phyloP scores from a whole-genome alignment of 1,140 invertebrate genomes.

The Lordiphosa clarofinis region DNA sequence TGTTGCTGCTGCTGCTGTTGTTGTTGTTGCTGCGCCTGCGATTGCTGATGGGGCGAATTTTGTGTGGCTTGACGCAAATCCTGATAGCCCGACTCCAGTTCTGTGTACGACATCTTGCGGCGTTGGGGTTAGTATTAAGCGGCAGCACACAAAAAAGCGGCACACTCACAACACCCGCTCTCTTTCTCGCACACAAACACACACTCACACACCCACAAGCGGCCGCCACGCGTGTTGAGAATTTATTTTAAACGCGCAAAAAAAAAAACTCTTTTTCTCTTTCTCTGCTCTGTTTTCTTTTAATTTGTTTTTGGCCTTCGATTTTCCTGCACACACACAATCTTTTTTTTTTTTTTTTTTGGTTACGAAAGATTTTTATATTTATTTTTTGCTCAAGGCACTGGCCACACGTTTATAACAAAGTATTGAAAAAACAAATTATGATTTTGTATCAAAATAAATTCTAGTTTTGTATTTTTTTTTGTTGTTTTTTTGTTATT shows the following conservation, averaged over 20 bases:
- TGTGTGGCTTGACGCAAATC: constrained; percentile 84
- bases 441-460: constrained; percentile 1
- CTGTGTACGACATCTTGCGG: constrained; percentile 89
- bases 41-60: constrained; percentile 27
- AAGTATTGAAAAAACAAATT: not conserved
- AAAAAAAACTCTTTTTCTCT: constrained; percentile 11
- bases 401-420: too few relatives aligned
- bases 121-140: constrained; percentile 20
- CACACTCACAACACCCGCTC: constrained; percentile 5
- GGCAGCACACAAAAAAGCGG: not conserved
- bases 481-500: constrained; percentile 9
- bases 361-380: constrained; percentile 16
- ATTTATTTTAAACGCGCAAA: constrained; percentile 10
- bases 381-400: constrained; percentile 1
- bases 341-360: constrained; percentile 8
- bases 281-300: constrained; percentile 3
- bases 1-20: constrained; percentile 86
- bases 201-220: constrained; percentile 6
- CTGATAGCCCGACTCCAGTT: constrained; percentile 93
- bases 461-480: not conserved
- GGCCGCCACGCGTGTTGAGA: constrained; percentile 6
- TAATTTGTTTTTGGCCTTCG: constrained; percentile 29
- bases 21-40: constrained; percentile 23
- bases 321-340: constrained; percentile 13
- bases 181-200: constrained; percentile 5